phyloP scores from a whole-genome alignment of 2,113 vertebrate species.

The Parus major region DNA sequence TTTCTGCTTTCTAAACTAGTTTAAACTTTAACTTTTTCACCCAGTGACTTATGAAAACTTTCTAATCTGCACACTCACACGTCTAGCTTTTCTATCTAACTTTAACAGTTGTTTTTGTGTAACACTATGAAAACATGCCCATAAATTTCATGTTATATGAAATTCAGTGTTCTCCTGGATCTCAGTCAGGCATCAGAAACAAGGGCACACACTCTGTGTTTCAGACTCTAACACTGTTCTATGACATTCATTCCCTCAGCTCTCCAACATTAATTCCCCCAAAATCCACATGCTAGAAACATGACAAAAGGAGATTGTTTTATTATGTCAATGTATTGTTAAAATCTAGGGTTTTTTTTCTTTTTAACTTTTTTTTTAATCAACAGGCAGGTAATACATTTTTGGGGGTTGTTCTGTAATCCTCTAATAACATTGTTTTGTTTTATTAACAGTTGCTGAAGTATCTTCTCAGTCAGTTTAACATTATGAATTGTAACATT shows the following conservation, averaged over 20 bases:
- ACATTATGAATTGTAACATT: background rate
- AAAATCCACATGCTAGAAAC: background rate
- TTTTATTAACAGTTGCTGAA: background rate
- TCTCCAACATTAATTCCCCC: background rate
- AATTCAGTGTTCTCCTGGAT: no score
- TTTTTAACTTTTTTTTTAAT: background rate
- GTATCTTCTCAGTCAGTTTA: background rate
- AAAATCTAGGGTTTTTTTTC: accelerated
- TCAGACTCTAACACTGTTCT: background rate
- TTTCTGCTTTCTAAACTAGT: no score
- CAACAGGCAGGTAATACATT: background rate
- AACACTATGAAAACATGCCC: no score
- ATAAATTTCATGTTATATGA: no score
- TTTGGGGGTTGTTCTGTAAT: background rate
- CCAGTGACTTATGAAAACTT: no score
- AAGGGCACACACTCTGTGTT: no score
- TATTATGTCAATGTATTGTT: background rate
- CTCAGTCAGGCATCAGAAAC: no score
- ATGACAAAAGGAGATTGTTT: background rate
- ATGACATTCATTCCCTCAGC: background rate
- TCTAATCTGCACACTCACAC: no score
- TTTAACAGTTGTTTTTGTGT: no score
- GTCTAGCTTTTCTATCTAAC: no score
- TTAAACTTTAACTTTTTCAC: no score
- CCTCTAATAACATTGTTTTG: background rate